These are phyloP conservation scores for Mellilla xanthometata DNA, from an alignment of 2,888 invertebrate species.

Conservation along the genomic window DNA sequence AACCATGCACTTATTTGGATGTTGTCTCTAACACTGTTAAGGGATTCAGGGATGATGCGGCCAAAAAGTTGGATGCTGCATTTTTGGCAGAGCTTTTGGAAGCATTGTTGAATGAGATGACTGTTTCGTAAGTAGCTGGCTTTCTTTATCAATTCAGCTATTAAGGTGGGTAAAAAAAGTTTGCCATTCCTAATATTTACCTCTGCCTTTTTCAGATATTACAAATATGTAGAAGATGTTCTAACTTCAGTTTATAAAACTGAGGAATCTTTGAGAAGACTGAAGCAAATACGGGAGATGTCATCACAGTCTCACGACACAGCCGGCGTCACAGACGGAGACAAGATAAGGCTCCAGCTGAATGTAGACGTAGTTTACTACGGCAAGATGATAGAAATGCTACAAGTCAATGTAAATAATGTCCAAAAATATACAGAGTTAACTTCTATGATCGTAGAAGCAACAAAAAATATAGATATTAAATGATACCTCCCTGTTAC, in stretches of 20 bases:
- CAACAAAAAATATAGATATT: slow-evolving; percentile 81
- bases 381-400: slow-evolving; percentile 82
- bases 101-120: slow-evolving; percentile 75
- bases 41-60: slow-evolving; percentile 80
- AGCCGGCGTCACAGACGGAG: slow-evolving; percentile 91
- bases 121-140: slow-evolving; percentile 83
- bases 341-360: slow-evolving; percentile 96
- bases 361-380: slow-evolving; percentile 92
- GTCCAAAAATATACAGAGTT: slow-evolving; percentile 84
- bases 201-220: slow-evolving; percentile 83
- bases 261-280: slow-evolving; percentile 94
- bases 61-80: slow-evolving; percentile 53
- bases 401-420: slow-evolving; percentile 78
- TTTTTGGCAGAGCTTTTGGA: slow-evolving; percentile 60
- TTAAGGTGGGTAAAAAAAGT: too few species aligned
- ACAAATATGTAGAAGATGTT: slow-evolving; percentile 91
- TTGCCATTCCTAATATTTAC: too few species aligned
- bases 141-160: too few species aligned
- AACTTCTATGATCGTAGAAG: slow-evolving; percentile 84
- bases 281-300: slow-evolving; percentile 91
- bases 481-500: slow-evolving; percentile 76
- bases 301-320: slow-evolving; percentile 69
- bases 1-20: slow-evolving; percentile 91
- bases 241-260: slow-evolving; percentile 96
- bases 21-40: slow-evolving; percentile 83